Percentiles rank a stretch among this genome's conserved stretches.
These are phyloP conservation scores for Triplophysa rosa DNA, from an alignment of 2,113 vertebrate species.

Conservation along the genomic window DNA sequence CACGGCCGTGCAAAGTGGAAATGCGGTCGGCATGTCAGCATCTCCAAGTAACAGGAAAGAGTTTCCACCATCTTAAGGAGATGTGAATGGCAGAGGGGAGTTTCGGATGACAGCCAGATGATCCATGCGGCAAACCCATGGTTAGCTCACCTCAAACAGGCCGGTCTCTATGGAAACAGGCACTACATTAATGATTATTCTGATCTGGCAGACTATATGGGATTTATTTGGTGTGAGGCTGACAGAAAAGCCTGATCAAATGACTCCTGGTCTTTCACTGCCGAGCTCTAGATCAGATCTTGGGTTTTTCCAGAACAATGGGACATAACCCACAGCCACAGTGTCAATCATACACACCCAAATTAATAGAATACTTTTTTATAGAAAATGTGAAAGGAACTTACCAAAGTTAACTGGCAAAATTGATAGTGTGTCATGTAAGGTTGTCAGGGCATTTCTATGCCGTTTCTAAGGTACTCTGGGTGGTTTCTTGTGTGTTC, in stretches of 20 bases:
- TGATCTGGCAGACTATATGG: constrained; percentile 5
- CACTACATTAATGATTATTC: constrained; percentile 1
- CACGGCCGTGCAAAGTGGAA: constrained; percentile 36
- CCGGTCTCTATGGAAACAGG: constrained; percentile 13
- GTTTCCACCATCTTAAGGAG: constrained; percentile 30
- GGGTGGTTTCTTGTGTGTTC: no score
- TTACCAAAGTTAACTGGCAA: no score
- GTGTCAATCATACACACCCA: no score
- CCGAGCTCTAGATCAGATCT: background rate
- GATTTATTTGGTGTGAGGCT: background rate
- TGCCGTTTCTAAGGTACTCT: no score
- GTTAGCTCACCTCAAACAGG: constrained; percentile 29
- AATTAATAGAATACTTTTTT: no score
- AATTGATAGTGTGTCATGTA: no score
- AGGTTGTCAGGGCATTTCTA: no score
- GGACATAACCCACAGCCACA: no score
- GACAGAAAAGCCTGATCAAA: background rate
- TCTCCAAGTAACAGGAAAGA: constrained; percentile 45
- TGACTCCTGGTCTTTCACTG: background rate
- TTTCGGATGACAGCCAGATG: constrained; percentile 28
- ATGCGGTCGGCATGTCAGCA: constrained; percentile 21
- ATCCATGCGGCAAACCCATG: constrained; percentile 8
- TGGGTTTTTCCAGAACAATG: background rate
- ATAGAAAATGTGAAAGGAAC: no score
- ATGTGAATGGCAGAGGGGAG: constrained; percentile 9